Evolutionary conservation across 2,888 invertebrate species (phyloP).

Genomic region (Andrena trimmerana): DNA sequence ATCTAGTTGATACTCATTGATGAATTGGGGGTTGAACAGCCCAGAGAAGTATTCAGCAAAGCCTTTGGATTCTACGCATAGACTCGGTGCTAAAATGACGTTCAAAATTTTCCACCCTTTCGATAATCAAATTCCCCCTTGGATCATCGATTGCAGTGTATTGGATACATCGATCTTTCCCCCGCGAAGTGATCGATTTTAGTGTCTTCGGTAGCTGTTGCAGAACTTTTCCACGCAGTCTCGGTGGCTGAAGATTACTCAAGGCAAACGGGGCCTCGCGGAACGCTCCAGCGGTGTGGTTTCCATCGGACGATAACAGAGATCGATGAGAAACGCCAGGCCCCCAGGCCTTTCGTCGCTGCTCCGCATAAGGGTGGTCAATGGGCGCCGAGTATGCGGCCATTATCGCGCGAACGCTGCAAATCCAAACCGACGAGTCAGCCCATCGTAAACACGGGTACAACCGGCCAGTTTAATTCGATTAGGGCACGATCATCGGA

Average conservation of each 20-base stretch:
- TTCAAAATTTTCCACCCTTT: not conserved
- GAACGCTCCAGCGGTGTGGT: conserved; percentile 3
- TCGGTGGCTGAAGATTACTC: not conserved
- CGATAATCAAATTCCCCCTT: not conserved
- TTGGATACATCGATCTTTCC: not conserved
- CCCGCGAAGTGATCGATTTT: not conserved
- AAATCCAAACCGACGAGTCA: conserved; percentile 73
- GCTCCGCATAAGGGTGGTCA: conserved; percentile 17
- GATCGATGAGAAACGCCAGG: conserved; percentile 55
- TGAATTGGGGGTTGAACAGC: too few relatives aligned
- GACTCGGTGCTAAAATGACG: too few relatives aligned
- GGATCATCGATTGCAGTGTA: not conserved
- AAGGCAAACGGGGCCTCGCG: conserved; percentile 8
- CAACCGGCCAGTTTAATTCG: conserved; percentile 71
- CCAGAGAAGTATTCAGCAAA: too few relatives aligned
- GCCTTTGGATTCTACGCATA: too few relatives aligned
- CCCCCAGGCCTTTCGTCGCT: conserved; percentile 46
- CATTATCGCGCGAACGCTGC: conserved; percentile 70
- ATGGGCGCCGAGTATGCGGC: conserved; percentile 36
- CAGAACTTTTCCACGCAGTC: not conserved
- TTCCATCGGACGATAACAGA: conserved; percentile 49
- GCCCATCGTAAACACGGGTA: conserved; percentile 71
- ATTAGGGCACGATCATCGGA: conserved; percentile 73
- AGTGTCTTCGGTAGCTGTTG: not conserved
- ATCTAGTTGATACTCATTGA: too few relatives aligned